Evolutionary conservation across 2,888 invertebrate genomes (phyloP).

Genomic region (Stenchaetothrips biformis): DNA sequence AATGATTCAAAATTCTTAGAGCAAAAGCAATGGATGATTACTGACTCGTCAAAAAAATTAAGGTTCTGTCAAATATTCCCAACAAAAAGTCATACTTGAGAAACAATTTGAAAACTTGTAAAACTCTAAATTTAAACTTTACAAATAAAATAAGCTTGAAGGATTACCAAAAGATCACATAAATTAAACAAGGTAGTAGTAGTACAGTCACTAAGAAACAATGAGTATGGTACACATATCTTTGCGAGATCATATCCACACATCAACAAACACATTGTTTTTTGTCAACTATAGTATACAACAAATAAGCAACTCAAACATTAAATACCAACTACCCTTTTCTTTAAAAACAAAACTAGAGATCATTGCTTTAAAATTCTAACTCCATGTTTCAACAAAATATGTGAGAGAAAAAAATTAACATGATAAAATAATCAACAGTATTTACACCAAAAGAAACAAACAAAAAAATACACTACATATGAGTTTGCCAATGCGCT

Average conservation of each 20-base stretch:
- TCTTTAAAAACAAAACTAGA: not conserved
- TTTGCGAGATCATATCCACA: not conserved
- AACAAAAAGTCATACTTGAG: not conserved
- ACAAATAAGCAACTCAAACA: not conserved
- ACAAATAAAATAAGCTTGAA: not conserved
- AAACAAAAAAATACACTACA: not conserved
- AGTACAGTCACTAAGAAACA: not conserved
- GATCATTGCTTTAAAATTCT: not conserved
- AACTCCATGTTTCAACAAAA: not conserved
- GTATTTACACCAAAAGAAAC: too few relatives aligned
- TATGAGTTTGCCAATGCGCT: not conserved
- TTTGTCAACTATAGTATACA: not conserved
- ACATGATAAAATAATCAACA: not conserved
- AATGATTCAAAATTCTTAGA: too few relatives aligned
- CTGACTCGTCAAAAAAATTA: too few relatives aligned
- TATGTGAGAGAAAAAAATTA: not conserved
- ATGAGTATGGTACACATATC: not conserved
- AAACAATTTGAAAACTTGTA: not conserved
- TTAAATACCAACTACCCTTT: not conserved
- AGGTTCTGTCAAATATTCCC: too few relatives aligned
- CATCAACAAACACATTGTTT: too few relatives aligned
- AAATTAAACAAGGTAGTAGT: not conserved
- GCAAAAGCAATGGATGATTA: too few relatives aligned
- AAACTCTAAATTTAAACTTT: not conserved
- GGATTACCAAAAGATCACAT: not conserved